Base-by-base conservation (phyloP, 2,888 invertebrate species). In the Metallyticus violacea region DNA sequence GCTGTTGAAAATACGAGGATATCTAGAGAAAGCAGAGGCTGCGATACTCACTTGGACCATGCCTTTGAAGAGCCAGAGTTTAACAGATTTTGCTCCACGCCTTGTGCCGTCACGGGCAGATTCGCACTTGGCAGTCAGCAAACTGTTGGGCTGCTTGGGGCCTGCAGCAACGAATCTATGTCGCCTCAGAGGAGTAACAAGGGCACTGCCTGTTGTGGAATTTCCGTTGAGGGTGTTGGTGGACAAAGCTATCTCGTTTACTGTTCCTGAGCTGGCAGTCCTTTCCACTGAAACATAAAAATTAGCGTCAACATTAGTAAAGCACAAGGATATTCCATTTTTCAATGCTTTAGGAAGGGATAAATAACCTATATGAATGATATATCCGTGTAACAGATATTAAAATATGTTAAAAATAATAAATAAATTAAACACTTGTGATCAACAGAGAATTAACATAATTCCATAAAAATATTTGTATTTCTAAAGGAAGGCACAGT, bases 41-140 rank as follows among this genome's bases (percentile, higher is more conserved):
- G 9, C 15, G 4, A 40, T 29, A 87, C 89, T 85, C 88, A 90
- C 91, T 90, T 91, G 90, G 85, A 91, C 90, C 89, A 90, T 91
- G 82, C 91, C 91, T 88, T 90, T 91, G 88, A 91, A 89, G 15
- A 92, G 89, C 91, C 92, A 92, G 86, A 91, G 89, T 89, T 91
- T 91, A 80, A 91, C 91, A 15, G 91, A 88, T 85, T 90, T 89
- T 25, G 90, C 89, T 77, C 89, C 87, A 22, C 82, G 82, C 15
- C 40, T 62, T 62, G 40, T 62, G 40, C 40, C 15, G 40, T 62
- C 40, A 62, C 40, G 40, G 40, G 40, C 6, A 22, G 40, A 0
- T 2, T 62, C 40, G 22, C 40, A 62, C 40, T 62, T 62, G 9
- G 40, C 22, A 22, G 40, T 15, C 40, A 62, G 2, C n/a, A n/a